These are phyloP conservation scores for Leiothrix lutea DNA, from an alignment of 2,113 vertebrate genomes.

Conservation along the genomic window DNA sequence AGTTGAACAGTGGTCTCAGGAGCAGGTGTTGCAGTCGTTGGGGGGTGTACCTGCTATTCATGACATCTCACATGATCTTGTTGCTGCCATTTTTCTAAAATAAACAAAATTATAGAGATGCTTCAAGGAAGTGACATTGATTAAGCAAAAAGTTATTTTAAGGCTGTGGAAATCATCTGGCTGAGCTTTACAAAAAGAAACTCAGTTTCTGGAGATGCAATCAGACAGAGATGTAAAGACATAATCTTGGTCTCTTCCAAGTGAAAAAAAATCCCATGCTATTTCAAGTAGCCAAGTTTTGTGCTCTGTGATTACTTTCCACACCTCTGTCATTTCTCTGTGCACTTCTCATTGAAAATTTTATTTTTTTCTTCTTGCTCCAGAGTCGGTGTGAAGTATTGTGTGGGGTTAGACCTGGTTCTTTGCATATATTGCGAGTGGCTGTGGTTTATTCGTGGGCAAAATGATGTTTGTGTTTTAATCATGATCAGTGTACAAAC, in stretches of 20 bases:
- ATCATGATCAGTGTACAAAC: background rate
- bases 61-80: background rate
- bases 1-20: background rate
- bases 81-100: background rate
- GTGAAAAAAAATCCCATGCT: background rate
- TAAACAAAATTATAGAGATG: background rate
- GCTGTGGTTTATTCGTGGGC: background rate
- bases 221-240: background rate
- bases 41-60: background rate
- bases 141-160: slow-evolving; percentile 49
- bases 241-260: background rate
- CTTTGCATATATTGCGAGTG: background rate
- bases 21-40: background rate
- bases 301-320: background rate
- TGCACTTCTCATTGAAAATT: background rate
- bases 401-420: background rate
- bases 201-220: background rate
- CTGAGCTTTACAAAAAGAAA: background rate
- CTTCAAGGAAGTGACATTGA: slow-evolving; percentile 19
- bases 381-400: background rate
- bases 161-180: background rate
- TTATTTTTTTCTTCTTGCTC: background rate
- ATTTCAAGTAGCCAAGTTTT: background rate
- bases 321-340: background rate
- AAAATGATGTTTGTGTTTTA: background rate